Percentiles rank a stretch among this genome's conserved stretches.
Evolutionary conservation across 2,888 invertebrate species (phyloP).

Genomic region (Cantharis rustica): DNA sequence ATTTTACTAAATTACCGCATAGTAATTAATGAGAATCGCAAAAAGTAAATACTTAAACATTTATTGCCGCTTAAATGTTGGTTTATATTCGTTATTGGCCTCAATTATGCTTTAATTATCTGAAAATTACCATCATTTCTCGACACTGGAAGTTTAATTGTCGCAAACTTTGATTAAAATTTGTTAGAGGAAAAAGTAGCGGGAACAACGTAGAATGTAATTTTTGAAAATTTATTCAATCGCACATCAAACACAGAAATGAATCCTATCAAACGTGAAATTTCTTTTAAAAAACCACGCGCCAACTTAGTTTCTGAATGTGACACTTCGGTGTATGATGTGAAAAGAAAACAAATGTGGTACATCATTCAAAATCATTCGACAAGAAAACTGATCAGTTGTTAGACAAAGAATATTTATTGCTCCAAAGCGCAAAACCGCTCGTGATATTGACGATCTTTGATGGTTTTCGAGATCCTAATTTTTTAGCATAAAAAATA

Average conservation of each 20-base stretch:
- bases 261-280: conserved; percentile 6
- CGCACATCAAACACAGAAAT: neutral
- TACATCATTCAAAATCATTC: conserved; percentile 12
- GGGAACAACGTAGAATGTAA: neutral
- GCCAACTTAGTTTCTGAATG: conserved; percentile 14
- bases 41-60: neutral
- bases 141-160: neutral
- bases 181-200: neutral
- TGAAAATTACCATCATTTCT: neutral
- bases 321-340: conserved; percentile 16
- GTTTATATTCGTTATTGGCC: neutral
- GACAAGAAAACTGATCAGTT: conserved; percentile 20
- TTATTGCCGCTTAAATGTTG: neutral
- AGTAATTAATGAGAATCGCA: neutral
- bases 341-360: conserved; percentile 22
- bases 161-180: neutral
- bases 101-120: neutral
- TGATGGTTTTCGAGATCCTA: neutral
- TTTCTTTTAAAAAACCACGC: neutral
- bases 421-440: conserved; percentile 4
- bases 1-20: neutral
- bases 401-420: conserved; percentile 16
- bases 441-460: neutral
- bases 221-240: neutral
- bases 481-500: neutral